phyloP scores from a whole-genome alignment of 2,113 vertebrate genomes.

The Anhinga rufa region DNA sequence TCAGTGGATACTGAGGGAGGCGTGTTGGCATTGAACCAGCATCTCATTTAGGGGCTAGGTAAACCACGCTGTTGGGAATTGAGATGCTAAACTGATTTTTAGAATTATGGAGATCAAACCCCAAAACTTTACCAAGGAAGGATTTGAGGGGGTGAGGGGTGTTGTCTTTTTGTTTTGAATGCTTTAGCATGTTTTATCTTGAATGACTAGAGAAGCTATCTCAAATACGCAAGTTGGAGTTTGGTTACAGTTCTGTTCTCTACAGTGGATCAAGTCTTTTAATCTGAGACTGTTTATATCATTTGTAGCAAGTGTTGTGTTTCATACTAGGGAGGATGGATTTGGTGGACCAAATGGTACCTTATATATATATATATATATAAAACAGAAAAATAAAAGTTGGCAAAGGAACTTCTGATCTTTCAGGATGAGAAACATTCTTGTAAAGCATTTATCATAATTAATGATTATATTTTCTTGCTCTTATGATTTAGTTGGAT shows the following conservation, averaged over 20 bases:
- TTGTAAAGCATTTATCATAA: not conserved
- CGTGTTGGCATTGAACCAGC: rapidly evolving
- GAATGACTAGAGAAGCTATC: not conserved
- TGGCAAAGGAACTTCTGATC: not conserved
- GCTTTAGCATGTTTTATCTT: not conserved
- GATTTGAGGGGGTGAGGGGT: not conserved
- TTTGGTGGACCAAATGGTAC: not conserved
- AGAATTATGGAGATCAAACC: not conserved
- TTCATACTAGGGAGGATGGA: not conserved
- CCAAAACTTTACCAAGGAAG: not conserved
- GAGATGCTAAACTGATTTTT: not conserved
- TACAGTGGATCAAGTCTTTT: not conserved
- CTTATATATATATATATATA: too few relatives aligned
- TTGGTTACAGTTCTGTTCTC: not conserved
- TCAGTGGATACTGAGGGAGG: too few relatives aligned
- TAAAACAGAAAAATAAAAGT: too few relatives aligned
- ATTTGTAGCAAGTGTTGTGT: not conserved
- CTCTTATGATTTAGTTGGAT: not conserved
- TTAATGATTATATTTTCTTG: not conserved
- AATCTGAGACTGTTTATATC: not conserved
- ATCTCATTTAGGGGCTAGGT: not conserved
- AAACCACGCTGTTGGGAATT: not conserved
- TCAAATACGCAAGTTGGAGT: not conserved
- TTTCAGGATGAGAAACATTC: not conserved
- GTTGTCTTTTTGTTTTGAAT: not conserved